Conservation (phyloP, 92 coral and sea anemone species). For the Ricordea florida region DNA sequence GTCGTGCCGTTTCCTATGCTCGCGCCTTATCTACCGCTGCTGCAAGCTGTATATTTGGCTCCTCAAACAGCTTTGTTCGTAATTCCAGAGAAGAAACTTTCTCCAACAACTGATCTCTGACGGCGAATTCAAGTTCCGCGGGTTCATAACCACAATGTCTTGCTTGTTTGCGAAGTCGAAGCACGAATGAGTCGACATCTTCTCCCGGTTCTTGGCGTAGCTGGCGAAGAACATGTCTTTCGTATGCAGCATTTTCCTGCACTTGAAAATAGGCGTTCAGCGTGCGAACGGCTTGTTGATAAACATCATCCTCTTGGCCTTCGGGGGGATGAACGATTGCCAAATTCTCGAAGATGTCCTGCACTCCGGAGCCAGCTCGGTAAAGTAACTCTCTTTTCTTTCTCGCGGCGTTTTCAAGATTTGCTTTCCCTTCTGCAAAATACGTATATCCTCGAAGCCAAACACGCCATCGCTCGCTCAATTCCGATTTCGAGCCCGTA, state of each 20-base stretch:
- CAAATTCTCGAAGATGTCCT: slow-evolving; percentile 22
- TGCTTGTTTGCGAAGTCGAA: slow-evolving; percentile 6
- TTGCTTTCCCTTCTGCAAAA: slow-evolving; percentile 18
- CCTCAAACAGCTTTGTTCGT: slow-evolving; percentile 16
- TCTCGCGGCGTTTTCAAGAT: slow-evolving; percentile 9
- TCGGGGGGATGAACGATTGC: background rate
- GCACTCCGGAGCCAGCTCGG: slow-evolving; percentile 15
- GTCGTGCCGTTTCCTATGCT: slow-evolving; percentile 24
- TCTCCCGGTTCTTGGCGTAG: slow-evolving; percentile 21
- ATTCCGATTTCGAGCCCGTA: background rate
- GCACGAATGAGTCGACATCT: slow-evolving; percentile 13
- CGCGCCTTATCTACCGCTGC: slow-evolving; percentile 1
- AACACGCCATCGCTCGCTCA: slow-evolving; percentile 25
- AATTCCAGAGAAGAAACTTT: slow-evolving; percentile 20
- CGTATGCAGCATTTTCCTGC: slow-evolving; percentile 5
- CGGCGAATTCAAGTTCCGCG: slow-evolving; percentile 12
- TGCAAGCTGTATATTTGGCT: slow-evolving; percentile 17
- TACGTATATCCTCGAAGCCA: slow-evolving; percentile 14
- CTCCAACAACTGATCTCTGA: slow-evolving; percentile 28
- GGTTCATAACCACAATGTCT: slow-evolving; percentile 30
- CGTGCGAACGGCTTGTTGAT: background rate
- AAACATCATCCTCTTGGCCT: slow-evolving; percentile 2
- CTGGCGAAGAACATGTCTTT: slow-evolving; percentile 25
- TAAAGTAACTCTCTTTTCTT: background rate
- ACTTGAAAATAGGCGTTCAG: background rate